Evolutionary conservation across 2,888 invertebrate species (phyloP), one percentile per base, ranked within the genome.

Genomic region (Portevinia maculata): DNA sequence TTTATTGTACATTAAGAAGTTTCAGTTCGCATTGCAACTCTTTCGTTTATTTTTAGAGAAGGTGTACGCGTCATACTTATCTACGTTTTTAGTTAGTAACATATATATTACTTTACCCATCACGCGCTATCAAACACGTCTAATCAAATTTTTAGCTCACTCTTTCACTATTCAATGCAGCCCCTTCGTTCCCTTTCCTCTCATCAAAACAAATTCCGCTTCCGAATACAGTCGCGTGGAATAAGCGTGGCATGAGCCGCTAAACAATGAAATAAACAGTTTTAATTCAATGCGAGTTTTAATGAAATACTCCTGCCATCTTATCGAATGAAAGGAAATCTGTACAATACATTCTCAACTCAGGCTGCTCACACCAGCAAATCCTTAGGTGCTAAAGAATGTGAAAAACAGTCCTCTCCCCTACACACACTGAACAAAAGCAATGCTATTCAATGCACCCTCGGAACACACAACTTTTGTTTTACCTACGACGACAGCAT

Each of bases 221-320:
- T 76, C 46, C 60, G 50, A 65, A 53, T 69, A 60, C 7, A 79
- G 85, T 84, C 86, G 86, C 86, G 86, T 86, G 85, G 84, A 84
- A 60, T 85, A 86, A 85, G 86, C 84, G 85, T 86, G 86, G 85
- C 86, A 86, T 84, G 83, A 75, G 79, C 76, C 60, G 57, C 69
- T 71, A 83, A 83, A 84, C 81, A 81, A 83, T 75, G 19, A 46
- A 75, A 75, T 78, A 71, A 81, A 75, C 85, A 57, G 74, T 84
- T 78, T 81, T 37, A 84, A 79, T 75, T 60, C 62, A 65, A 44
- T 70, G 79, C 64, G 55, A 75, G 65, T 24, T 55, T 71, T 76
- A 83, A 83, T 83, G 13, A 48, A 48, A 73, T 11, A 57, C 71
- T 65, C 67, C 71, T 83, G 60, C 55, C 71, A 65, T 62, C 71